These are phyloP conservation scores for Sorex araneus DNA, from an alignment of 2,113 vertebrate species.

Conservation along the genomic window DNA sequence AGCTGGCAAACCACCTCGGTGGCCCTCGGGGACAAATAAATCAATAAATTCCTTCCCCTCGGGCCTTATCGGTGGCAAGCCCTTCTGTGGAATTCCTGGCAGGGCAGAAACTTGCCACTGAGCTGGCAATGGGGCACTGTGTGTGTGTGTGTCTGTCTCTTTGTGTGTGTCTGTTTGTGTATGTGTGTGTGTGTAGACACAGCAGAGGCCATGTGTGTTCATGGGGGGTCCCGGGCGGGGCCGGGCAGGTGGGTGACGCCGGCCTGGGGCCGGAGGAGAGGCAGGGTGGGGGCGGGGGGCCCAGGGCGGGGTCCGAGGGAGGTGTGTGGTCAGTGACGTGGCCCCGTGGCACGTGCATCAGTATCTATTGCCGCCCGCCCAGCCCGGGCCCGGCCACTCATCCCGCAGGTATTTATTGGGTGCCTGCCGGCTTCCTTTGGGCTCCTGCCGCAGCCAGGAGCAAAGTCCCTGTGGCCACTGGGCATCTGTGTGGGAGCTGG, in stretches of 20 bases:
- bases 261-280: too few species aligned
- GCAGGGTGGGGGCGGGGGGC: too few species aligned
- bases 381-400: conserved; percentile 56
- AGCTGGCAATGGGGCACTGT: conserved; percentile 29
- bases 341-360: neutral
- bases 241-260: neutral
- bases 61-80: conserved; percentile 63
- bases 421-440: neutral
- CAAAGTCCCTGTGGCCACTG: conserved; percentile 62
- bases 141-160: neutral
- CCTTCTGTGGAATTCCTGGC: conserved; percentile 73
- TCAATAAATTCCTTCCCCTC: conserved; percentile 67
- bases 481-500: neutral
- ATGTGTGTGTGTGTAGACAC: neutral
- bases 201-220: neutral
- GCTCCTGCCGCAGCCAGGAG: conserved; percentile 13
- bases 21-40: conserved; percentile 27
- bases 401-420: conserved; percentile 72
- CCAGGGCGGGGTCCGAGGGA: too few species aligned
- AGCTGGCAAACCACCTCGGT: too few species aligned
- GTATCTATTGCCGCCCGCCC: conserved; percentile 55
- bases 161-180: too few species aligned
- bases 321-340: too few species aligned
- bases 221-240: neutral
- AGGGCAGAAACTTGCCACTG: conserved; percentile 36